Percentiles rank a stretch among this genome's conserved stretches.
These are phyloP conservation scores for Seriola dumerili DNA, from an alignment of 2,113 vertebrate genomes.

Conservation along the genomic window DNA sequence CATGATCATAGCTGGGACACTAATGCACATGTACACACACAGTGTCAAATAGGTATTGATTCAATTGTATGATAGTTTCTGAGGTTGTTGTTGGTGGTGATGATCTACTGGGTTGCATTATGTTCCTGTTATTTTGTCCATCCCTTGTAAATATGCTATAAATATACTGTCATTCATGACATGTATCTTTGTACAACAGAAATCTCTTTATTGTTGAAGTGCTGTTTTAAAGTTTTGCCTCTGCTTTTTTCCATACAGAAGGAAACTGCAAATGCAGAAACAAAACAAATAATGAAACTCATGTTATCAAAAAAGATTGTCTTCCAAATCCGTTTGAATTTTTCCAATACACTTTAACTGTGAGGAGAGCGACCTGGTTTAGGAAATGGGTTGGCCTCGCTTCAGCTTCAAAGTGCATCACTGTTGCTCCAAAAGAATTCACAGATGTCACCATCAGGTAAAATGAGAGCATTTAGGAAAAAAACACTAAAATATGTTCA, in stretches of 20 bases:
- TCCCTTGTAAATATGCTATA: not conserved
- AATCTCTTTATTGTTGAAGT: not conserved
- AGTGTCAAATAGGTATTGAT: not conserved
- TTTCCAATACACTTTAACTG: constrained; percentile 65
- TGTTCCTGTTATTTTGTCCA: not conserved
- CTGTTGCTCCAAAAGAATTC: constrained; percentile 69
- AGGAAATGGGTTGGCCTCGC: constrained; percentile 23
- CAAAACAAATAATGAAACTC: constrained; percentile 39
- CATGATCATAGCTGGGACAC: not conserved
- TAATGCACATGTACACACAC: not conserved
- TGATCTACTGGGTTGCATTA: not conserved
- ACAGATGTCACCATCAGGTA: constrained; percentile 78
- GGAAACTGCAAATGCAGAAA: constrained; percentile 75
- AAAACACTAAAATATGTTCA: not conserved
- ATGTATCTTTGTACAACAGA: not conserved
- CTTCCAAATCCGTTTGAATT: constrained; percentile 80
- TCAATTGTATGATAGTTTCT: not conserved
- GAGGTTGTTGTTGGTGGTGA: not conserved
- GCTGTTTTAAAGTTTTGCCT: not conserved
- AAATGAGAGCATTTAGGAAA: not conserved
- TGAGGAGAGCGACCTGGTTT: constrained; percentile 68
- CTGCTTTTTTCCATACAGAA: constrained; percentile 56
- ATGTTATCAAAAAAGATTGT: constrained; percentile 70
- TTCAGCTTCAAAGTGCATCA: constrained; percentile 75
- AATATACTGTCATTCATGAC: not conserved